A percentile compares a stretch with the other conserved stretches of the same genome.
Evolutionary conservation across 2,797 vertebrate genomes (phyloP).

Genomic region (Liparis tanakae): DNA sequence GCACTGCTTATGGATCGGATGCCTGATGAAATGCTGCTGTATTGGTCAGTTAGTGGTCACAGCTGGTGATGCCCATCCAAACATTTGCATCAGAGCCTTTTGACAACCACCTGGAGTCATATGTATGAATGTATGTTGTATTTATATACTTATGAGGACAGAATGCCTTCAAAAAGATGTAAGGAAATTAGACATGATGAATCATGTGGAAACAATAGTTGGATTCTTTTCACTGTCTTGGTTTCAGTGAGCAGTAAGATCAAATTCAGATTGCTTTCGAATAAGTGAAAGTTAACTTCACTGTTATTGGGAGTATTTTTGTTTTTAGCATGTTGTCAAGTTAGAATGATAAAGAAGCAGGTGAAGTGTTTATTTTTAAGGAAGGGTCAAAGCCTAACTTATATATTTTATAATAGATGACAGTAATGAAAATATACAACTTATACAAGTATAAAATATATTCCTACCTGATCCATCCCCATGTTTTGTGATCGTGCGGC

Average conservation of each 20-base stretch:
- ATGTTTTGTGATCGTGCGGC: background rate
- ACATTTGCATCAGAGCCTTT: conserved; percentile 58
- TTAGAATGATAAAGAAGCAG: background rate
- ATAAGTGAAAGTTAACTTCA: background rate
- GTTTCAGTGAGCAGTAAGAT: background rate
- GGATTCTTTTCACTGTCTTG: background rate
- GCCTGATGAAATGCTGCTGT: conserved; percentile 59
- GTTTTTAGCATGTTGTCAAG: background rate
- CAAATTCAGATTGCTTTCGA: background rate
- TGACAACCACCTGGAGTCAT: conserved; percentile 34
- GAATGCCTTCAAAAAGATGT: background rate
- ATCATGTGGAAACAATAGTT: background rate
- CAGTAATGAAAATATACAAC: too few relatives aligned
- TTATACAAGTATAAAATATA: background rate
- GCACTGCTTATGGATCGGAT: conserved; percentile 67
- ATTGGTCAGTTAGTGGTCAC: conserved; percentile 42
- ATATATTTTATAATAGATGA: background rate
- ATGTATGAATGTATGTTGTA: conserved; percentile 33
- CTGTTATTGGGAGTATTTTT: background rate
- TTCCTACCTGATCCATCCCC: background rate
- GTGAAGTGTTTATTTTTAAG: background rate
- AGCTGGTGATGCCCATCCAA: conserved; percentile 48
- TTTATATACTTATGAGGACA: conserved; percentile 67
- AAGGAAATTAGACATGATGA: background rate
- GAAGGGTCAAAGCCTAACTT: background rate